Conservation (phyloP, 2,888 invertebrate species). For the Acanthacorydalis orientalis region DNA sequence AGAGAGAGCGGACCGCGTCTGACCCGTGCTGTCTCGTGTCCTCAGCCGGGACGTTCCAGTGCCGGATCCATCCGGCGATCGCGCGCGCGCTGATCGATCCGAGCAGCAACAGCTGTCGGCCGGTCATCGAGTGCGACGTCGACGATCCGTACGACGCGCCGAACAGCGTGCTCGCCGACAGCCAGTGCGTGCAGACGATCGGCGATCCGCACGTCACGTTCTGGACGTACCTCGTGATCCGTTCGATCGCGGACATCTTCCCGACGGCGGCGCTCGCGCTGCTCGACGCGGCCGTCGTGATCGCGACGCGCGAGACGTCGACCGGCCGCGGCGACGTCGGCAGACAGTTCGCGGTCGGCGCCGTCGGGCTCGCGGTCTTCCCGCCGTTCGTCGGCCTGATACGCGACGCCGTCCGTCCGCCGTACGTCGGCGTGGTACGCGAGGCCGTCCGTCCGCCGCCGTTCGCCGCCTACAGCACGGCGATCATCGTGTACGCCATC, state of each 20-base stretch:
- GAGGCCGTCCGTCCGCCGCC: constrained; percentile 16
- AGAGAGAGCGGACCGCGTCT: too few species aligned
- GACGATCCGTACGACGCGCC: constrained; percentile 50
- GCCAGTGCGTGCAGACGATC: constrained; percentile 41
- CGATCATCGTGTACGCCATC: constrained; percentile 32
- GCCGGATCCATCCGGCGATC: constrained; percentile 40
- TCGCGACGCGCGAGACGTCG: constrained; percentile 66
- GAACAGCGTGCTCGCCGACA: constrained; percentile 46
- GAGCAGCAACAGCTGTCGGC: constrained; percentile 33
- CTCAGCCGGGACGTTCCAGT: constrained; percentile 24
- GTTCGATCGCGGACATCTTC: constrained; percentile 59
- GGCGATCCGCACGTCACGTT: constrained; percentile 52
- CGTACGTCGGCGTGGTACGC: constrained; percentile 28
- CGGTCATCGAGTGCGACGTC: constrained; percentile 53
- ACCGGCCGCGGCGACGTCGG: constrained; percentile 65
- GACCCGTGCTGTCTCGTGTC: too few species aligned
- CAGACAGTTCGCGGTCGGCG: constrained; percentile 58
- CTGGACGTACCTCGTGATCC: constrained; percentile 50
- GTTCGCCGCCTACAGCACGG: constrained; percentile 31
- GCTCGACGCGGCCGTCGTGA: constrained; percentile 59
- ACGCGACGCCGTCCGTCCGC: constrained; percentile 20
- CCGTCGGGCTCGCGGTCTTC: constrained; percentile 53
- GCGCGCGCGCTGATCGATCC: constrained; percentile 20
- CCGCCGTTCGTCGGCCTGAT: constrained; percentile 37
- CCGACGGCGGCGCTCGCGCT: constrained; percentile 54